Conservation (phyloP, 2,888 invertebrate genomes). For the Nipponacmea schrenckii region DNA sequence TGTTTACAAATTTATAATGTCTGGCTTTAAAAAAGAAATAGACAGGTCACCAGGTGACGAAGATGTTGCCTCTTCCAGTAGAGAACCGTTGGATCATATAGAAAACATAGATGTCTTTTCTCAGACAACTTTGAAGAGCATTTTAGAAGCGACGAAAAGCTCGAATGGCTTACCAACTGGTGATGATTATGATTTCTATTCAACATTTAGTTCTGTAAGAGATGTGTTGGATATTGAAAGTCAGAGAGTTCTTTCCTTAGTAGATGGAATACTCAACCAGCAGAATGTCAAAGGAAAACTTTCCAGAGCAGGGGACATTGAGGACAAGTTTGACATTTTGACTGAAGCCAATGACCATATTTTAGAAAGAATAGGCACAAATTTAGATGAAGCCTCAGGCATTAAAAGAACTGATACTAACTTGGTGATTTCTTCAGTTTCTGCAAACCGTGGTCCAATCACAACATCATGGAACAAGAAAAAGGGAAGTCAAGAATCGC, state of each 20-base stretch:
- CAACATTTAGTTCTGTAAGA: slow-evolving; percentile 81
- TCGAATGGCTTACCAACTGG: slow-evolving; percentile 80
- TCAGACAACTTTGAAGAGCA: slow-evolving; percentile 76
- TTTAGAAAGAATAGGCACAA: slow-evolving; percentile 78
- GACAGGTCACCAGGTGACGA: no score
- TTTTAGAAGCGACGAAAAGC: slow-evolving; percentile 77
- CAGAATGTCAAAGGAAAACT: slow-evolving; percentile 60
- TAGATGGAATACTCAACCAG: slow-evolving; percentile 56
- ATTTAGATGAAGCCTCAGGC: slow-evolving; percentile 67
- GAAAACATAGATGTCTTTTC: slow-evolving; percentile 40
- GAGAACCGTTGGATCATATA: neutral
- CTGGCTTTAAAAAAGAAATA: no score
- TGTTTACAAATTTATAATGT: no score
- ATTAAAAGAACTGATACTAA: slow-evolving; percentile 63
- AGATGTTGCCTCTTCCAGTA: no score
- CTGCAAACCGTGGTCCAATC: slow-evolving; percentile 35
- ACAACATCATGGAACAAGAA: slow-evolving; percentile 66
- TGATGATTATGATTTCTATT: slow-evolving; percentile 79
- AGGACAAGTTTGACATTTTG: slow-evolving; percentile 77
- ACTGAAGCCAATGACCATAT: slow-evolving; percentile 85
- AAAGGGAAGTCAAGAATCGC: slow-evolving; percentile 42
- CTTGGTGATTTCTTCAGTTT: slow-evolving; percentile 53
- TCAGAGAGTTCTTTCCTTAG: slow-evolving; percentile 72
- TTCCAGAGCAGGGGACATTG: slow-evolving; percentile 49
- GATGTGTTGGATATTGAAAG: slow-evolving; percentile 76